Evolutionary conservation across 1,140 invertebrate species (phyloP), one percentile per base, ranked within the genome.

Genomic region (Drosophila truncata): DNA sequence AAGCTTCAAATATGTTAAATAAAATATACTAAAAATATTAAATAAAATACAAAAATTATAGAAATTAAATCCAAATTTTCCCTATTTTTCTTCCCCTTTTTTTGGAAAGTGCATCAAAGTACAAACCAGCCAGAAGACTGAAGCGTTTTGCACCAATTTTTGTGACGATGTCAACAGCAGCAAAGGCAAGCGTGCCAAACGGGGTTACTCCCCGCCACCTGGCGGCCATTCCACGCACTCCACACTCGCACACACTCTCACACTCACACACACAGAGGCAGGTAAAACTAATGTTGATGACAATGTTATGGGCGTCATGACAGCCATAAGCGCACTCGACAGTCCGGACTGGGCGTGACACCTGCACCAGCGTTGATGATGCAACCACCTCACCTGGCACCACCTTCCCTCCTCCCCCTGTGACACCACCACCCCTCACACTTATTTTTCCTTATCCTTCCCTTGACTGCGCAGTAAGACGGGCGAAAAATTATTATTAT

Each of bases 221-320:
- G 70, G 64, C 67, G 61, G 54, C 65, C 57, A 52, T 42, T 18
- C 46, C 55, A 66, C 58, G 59, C 63, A 63, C 63, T 63, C 20
- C 42, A 69, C 33, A 63, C 42, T 20, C 41, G 18, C 47, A 54
- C 35, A 35, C 44, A 31, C 37, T n/a, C 35, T 25, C 33, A 14
- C 42, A 4, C 2, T 7, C 39, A 44, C 25, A n/a, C 44, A 61
- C 18, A 18, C 14, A 52, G 11, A 47, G 41, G 52, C 61, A 52
- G 52, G 50, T 66, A 82, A 81, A 84, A 87, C 85, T 91, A 90
- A 90, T 90, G 85, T 91, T 90, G 85, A 90, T 90, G 85, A 90
- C 85, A 90, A 90, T 90, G 85, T 90, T 90, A 90, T 90, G 85
- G 85, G 85, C 86, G 85, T 90, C 85, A 85, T 85, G 86, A 90